Conservation (phyloP, 2,113 vertebrate species). For the Reinhardtius hippoglossoides region DNA sequence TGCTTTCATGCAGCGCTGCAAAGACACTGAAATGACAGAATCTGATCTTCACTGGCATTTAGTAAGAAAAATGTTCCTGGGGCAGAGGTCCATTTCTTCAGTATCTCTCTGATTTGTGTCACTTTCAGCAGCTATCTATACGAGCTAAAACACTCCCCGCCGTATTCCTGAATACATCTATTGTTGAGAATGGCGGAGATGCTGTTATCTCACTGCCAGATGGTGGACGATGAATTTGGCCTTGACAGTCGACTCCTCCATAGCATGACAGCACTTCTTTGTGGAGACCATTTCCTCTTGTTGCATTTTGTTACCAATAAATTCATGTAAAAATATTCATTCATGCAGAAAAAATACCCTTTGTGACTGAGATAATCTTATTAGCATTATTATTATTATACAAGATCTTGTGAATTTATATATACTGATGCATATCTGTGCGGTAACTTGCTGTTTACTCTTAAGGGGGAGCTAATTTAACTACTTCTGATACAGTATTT, state of each 20-base stretch:
- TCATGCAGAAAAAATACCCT: neutral
- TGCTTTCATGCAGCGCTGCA: conserved; percentile 17
- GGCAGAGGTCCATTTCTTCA: neutral
- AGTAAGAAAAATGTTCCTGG: conserved; percentile 12
- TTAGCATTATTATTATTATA: neutral
- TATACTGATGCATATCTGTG: neutral
- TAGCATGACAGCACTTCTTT: conserved; percentile 34
- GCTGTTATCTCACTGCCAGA: conserved; percentile 49
- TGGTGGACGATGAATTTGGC: conserved; percentile 30
- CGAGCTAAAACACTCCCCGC: conserved; percentile 21
- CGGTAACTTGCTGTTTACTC: neutral
- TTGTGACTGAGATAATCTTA: neutral
- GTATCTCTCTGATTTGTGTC: conserved; percentile 45
- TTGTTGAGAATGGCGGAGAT: conserved; percentile 57
- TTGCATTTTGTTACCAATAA: conserved; percentile 6
- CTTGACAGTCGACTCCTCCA: conserved; percentile 50
- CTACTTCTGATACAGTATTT: neutral
- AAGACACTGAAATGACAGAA: conserved; percentile 33
- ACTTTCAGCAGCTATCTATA: conserved; percentile 39
- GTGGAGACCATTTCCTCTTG: conserved; percentile 12
- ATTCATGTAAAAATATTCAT: neutral
- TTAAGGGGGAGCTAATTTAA: neutral
- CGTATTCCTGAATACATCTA: conserved; percentile 53
- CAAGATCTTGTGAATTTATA: neutral
- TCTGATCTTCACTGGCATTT: conserved; percentile 35